Evolutionary conservation across 2,113 vertebrate species (phyloP).

Genomic region (Cebus imitator): DNA sequence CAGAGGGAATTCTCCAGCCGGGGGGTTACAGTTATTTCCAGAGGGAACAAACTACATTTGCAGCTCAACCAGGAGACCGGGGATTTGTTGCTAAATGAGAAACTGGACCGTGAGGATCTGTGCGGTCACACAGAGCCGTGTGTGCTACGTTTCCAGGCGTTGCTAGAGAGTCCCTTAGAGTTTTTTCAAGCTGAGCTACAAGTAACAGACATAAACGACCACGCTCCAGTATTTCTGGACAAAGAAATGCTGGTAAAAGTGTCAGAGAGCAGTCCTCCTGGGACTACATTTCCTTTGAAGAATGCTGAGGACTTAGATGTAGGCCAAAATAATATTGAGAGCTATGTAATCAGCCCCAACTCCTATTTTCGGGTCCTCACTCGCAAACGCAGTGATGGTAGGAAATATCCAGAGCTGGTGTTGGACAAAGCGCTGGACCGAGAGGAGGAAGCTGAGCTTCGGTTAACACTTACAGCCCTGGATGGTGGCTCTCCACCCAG

Average conservation of each 20-base stretch:
- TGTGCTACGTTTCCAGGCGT: constrained; percentile 83
- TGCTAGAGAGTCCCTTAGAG: constrained; percentile 88
- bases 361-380: constrained; percentile 70
- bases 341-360: constrained; percentile 71
- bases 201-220: constrained; percentile 88
- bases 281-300: constrained; percentile 73
- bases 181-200: constrained; percentile 86
- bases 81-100: constrained; percentile 82
- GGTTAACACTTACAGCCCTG: constrained; percentile 59
- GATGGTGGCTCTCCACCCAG: constrained; percentile 71
- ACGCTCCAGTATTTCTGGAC: constrained; percentile 83
- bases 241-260: constrained; percentile 74
- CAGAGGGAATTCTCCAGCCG: constrained; percentile 82
- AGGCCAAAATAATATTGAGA: constrained; percentile 76
- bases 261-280: constrained; percentile 38
- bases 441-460: constrained; percentile 55
- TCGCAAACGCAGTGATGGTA: fast-evolving
- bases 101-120: constrained; percentile 87
- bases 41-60: constrained; percentile 81
- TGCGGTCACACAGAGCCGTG: constrained; percentile 84
- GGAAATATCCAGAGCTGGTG: constrained; percentile 50
- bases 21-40: constrained; percentile 82
- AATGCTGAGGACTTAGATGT: constrained; percentile 70
- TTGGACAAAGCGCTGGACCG: constrained; percentile 72
- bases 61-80: constrained; percentile 84